A percentile compares a stretch with the other conserved stretches of the same genome.
Conservation (phyloP, 2,797 vertebrate genomes). For the Coluber constrictor region DNA sequence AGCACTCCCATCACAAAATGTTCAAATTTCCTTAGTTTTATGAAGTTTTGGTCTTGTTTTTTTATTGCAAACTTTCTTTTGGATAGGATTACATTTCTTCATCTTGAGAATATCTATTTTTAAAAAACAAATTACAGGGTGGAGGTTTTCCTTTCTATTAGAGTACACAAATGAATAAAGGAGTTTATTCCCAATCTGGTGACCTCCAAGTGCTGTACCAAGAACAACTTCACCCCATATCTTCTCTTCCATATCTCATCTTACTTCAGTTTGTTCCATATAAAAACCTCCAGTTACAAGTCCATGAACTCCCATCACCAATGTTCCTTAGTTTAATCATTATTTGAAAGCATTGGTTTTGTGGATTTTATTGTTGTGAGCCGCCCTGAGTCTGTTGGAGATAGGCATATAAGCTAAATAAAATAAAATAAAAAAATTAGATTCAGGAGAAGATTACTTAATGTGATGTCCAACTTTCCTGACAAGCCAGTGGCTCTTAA, state of each 20-base stretch:
- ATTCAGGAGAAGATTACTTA: not conserved
- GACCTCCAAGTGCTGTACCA: not conserved
- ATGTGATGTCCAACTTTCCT: not conserved
- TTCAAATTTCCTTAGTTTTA: not conserved
- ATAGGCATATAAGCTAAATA: too few relatives aligned
- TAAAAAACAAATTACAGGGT: not conserved
- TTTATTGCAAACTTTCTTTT: not conserved
- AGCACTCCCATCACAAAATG: not conserved
- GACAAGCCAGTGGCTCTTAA: not conserved
- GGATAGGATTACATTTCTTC: not conserved
- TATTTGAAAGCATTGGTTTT: not conserved
- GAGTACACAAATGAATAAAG: slow-evolving; percentile 12
- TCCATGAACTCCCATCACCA: not conserved
- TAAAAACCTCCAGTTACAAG: not conserved
- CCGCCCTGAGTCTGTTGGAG: too few relatives aligned
- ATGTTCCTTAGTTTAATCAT: not conserved
- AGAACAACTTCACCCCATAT: not conserved
- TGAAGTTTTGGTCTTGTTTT: not conserved
- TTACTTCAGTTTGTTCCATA: not conserved
- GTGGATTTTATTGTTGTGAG: too few relatives aligned
- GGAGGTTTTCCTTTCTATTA: not conserved
- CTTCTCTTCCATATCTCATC: not conserved
- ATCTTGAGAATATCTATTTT: not conserved
- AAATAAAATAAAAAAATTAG: not conserved
- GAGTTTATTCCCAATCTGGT: not conserved